A percentile compares a stretch with the other conserved stretches of the same genome.
phyloP scores from a whole-genome alignment of 2,113 vertebrate genomes.

The Zosterops lateralis region DNA sequence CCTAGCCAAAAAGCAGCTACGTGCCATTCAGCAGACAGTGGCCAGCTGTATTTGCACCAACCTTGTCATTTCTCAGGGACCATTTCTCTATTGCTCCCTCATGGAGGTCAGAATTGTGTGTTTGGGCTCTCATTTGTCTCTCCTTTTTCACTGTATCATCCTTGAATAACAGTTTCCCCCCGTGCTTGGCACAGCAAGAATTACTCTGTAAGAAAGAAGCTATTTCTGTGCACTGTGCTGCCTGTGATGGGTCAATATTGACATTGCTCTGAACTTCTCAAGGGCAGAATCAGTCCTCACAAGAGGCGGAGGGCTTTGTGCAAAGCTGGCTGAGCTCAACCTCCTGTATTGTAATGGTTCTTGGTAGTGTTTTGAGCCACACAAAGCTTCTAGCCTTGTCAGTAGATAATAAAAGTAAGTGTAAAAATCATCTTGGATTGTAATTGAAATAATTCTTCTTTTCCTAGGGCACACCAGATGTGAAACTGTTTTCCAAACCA shows the following conservation, averaged over 20 bases:
- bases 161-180: neutral
- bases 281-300: neutral
- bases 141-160: neutral
- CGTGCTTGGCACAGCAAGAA: neutral
- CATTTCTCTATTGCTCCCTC: constrained; percentile 96
- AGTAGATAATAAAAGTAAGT: neutral
- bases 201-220: neutral
- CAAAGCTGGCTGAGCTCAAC: neutral
- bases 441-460: neutral
- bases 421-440: neutral
- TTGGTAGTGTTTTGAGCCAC: neutral
- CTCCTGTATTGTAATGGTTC: neutral
- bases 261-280: neutral
- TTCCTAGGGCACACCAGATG: constrained; percentile 88
- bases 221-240: neutral
- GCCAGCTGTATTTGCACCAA: constrained; percentile 97
- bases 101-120: constrained; percentile 82
- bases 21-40: constrained; percentile 90
- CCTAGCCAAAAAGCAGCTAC: constrained; percentile 90
- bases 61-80: constrained; percentile 93
- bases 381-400: neutral
- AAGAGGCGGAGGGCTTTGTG: neutral
- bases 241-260: neutral
- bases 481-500: constrained; percentile 91
- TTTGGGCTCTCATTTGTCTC: neutral